These are phyloP conservation scores for Acrossocheilus wenchowensis DNA, from an alignment of 2,797 vertebrate species.

Conservation along the genomic window DNA sequence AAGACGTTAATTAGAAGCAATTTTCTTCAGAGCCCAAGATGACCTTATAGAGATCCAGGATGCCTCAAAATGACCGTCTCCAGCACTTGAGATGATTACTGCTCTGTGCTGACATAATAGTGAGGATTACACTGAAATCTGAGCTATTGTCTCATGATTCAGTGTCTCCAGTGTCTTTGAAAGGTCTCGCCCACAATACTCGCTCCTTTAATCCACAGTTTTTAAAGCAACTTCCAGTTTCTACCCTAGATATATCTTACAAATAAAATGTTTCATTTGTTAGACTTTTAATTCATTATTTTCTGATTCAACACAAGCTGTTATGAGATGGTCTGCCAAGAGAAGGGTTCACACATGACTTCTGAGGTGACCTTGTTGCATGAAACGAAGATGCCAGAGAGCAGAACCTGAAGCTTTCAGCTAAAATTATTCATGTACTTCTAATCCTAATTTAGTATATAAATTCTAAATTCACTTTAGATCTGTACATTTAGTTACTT, in stretches of 20 bases:
- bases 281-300: background rate
- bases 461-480: background rate
- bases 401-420: conserved; percentile 16
- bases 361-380: background rate
- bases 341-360: background rate
- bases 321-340: conserved; percentile 16
- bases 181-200: conserved; percentile 19
- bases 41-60: conserved; percentile 22
- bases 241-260: background rate
- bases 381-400: conserved; percentile 26
- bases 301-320: conserved; percentile 10
- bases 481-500: background rate
- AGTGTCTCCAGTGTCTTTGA: background rate
- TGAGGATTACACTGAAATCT: conserved; percentile 32
- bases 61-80: conserved; percentile 20
- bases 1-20: conserved; percentile 49
- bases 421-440: background rate
- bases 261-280: background rate
- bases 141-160: conserved; percentile 51
- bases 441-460: background rate
- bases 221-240: background rate
- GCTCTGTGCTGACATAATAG: conserved; percentile 42
- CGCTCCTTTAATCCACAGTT: background rate
- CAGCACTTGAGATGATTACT: conserved; percentile 41
- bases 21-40: conserved; percentile 57